A percentile compares a stretch with the other conserved stretches of the same genome.
Conservation (phyloP, 2,888 invertebrate species). For the Erebia palarica region DNA sequence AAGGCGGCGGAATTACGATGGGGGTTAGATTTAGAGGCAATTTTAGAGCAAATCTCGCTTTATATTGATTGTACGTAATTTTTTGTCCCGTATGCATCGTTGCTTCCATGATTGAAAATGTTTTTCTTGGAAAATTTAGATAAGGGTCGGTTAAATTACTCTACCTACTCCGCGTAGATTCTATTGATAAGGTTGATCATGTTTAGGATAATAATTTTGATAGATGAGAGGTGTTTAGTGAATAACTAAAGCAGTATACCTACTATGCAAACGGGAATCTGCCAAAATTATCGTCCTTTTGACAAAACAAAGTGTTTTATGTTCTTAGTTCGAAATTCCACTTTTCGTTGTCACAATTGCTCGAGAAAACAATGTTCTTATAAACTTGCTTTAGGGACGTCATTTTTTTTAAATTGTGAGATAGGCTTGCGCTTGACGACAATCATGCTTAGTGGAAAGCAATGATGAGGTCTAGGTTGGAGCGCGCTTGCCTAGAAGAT, state of each 20-base stretch:
- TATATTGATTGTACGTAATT: slow-evolving; percentile 70
- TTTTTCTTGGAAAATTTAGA: slow-evolving; percentile 1
- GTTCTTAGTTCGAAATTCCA: not conserved
- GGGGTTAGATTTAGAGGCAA: slow-evolving; percentile 64
- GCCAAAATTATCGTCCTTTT: not conserved
- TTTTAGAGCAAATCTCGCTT: slow-evolving; percentile 53
- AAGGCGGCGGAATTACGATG: slow-evolving; percentile 55
- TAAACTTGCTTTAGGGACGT: no score
- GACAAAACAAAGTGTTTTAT: not conserved
- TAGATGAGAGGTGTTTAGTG: no score
- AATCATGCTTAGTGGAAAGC: no score
- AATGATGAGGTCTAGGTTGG: no score
- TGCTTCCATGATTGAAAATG: slow-evolving; percentile 40
- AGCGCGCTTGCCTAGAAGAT: no score
- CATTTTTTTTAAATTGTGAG: no score
- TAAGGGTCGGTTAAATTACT: not conserved
- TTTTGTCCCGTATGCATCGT: slow-evolving; percentile 60
- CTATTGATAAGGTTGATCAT: not conserved
- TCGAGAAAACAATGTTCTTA: no score
- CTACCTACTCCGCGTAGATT: no score
- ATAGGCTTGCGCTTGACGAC: no score
- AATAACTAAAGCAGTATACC: no score
- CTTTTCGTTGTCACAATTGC: not conserved
- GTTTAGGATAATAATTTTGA: not conserved
- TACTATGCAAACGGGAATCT: no score